phyloP scores from a whole-genome alignment of 2,113 vertebrate genomes.

The Myotis davidii region DNA sequence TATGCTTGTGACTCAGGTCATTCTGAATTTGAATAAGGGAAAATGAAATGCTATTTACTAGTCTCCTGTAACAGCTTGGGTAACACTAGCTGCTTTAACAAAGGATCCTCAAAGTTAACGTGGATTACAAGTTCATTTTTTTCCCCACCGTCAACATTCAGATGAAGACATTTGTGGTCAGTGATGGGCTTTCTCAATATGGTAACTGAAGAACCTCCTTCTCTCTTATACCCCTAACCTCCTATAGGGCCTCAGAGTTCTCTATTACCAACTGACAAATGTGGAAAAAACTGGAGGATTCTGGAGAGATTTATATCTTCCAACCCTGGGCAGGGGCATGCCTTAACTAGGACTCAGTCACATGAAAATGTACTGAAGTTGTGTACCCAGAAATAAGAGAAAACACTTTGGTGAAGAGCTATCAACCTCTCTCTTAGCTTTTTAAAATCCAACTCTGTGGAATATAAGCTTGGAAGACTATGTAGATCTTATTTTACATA shows the following conservation, averaged over 20 bases:
- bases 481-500: neutral
- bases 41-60: neutral
- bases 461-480: neutral
- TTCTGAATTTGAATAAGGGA: neutral
- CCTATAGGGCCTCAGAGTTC: rapidly evolving
- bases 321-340: rapidly evolving
- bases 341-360: neutral
- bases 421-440: neutral
- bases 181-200: neutral
- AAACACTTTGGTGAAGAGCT: neutral
- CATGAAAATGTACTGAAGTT: neutral
- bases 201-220: neutral
- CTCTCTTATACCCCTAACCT: rapidly evolving
- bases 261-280: neutral
- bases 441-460: neutral
- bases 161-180: neutral
- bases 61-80: neutral
- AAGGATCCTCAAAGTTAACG: neutral
- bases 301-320: neutral
- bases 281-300: neutral
- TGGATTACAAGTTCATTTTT: neutral
- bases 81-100: neutral
- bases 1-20: neutral
- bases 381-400: neutral
- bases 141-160: neutral